Base-by-base conservation (phyloP, 2,888 invertebrate species). In the Girardia tigrina region DNA sequence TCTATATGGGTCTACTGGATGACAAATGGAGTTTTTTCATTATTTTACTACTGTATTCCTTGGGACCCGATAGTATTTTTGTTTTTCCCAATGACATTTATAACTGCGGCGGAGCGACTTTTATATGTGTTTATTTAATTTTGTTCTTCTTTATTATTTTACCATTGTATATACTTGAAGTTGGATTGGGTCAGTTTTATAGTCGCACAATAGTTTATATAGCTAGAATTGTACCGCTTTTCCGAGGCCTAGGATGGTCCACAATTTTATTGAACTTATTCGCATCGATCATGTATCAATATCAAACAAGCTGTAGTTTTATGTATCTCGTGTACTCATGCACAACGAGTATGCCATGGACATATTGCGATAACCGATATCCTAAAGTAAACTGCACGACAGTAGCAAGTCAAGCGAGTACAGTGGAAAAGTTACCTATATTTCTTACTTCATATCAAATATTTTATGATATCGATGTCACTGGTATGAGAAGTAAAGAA, bases 381-480 rank as follows among this genome's bases (percentile, higher is more conserved):
- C 56, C 56, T 6, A n/a, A n/a, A 56, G 23, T 56, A 6, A 56
- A 56, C 23, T 56, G 56, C 23, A 12, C 56, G n/a, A n/a, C n/a
- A 8, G n/a, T 8, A 4, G 4, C 4, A 20, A 20, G 20, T 12
- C n/a, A 56, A 20, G 4, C 56, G 4, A 56, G 8, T 56, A 6
- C 23, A 4, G n/a, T 2, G 4, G n/a, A 56, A 20, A 56, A 56
- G 4, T 56, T n/a, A n/a, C n/a, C n/a, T 20, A 12, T 56, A 20
- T 56, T n/a, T 23, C 23, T 56, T 20, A 56, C 56, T 8, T 23
- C 56, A 56, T 20, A n/a, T 56, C 56, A 56, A 56, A 56, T 56
- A 56, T 56, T 56, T 56, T 56, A 56, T n/a, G 56, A 56, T n/a
- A 23, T 56, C n/a, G 56, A 56, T 56, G n/a, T 56, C 4, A 56